phyloP scores from a whole-genome alignment of 1,140 invertebrate genomes.

The Drosophila sulfurigaster region DNA sequence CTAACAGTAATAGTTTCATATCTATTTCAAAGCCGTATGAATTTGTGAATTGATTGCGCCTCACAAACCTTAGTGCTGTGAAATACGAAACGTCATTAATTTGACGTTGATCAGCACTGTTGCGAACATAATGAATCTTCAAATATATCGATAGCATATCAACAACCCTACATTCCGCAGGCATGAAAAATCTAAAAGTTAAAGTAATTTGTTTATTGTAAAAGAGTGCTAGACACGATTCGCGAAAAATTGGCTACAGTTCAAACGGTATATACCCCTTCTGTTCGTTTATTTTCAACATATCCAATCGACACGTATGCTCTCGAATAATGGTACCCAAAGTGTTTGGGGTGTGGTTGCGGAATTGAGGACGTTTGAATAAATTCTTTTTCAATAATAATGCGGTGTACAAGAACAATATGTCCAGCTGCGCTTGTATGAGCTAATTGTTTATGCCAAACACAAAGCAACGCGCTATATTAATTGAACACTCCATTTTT shows the following conservation, averaged over 20 bases:
- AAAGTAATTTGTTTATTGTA: constrained; percentile 53
- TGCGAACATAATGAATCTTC: constrained; percentile 11
- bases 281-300: neutral
- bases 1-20: neutral
- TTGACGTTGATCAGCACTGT: constrained; percentile 10
- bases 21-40: neutral
- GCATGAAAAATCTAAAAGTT: constrained; percentile 58
- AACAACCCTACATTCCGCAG: constrained; percentile 56
- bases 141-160: constrained; percentile 54
- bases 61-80: constrained; percentile 29
- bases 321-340: neutral
- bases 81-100: neutral
- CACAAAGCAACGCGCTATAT: constrained; percentile 54
- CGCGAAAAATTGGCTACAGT: constrained; percentile 25
- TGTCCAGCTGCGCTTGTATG: constrained; percentile 9
- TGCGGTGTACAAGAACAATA: constrained; percentile 42
- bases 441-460: constrained; percentile 67
- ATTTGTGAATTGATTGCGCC: constrained; percentile 10
- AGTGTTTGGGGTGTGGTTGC: constrained; percentile 42
- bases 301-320: constrained; percentile 12
- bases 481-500: constrained; percentile 54
- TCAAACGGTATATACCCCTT: constrained; percentile 27
- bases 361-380: constrained; percentile 38
- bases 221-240: constrained; percentile 27
- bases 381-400: constrained; percentile 14